Conservation (phyloP, 2,113 vertebrate genomes). For the Cyprinus carpio region DNA sequence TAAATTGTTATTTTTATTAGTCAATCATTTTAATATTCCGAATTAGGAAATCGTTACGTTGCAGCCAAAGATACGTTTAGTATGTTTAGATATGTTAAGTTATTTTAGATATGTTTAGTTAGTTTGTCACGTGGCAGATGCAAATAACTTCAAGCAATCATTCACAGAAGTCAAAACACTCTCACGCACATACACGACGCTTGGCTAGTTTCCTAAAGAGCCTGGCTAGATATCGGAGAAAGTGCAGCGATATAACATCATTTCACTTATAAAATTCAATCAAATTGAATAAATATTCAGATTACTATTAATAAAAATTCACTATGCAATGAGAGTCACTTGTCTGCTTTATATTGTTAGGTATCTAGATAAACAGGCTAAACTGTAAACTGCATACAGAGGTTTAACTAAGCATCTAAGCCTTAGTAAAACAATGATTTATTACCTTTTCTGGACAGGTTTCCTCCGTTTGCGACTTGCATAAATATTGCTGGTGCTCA, state of each 20-base stretch:
- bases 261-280: background rate
- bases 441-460: constrained; percentile 83
- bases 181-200: background rate
- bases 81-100: background rate
- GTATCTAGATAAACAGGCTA: background rate
- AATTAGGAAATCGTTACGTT: background rate
- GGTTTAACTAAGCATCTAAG: background rate
- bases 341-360: background rate
- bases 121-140: background rate
- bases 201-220: background rate
- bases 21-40: background rate
- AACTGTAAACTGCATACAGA: background rate
- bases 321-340: background rate
- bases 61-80: background rate
- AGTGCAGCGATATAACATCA: background rate
- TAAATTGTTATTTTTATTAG: background rate
- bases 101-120: background rate
- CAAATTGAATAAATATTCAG: background rate
- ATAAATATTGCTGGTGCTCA: constrained; percentile 73
- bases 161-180: too few species aligned
- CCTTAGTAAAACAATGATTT: background rate
- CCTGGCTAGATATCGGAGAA: background rate
- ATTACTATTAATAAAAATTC: background rate
- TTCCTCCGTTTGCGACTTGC: constrained; percentile 85
- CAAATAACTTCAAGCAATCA: background rate